phyloP scores from a whole-genome alignment of 1,140 invertebrate species.

The Polypedilum vanderplanki region DNA sequence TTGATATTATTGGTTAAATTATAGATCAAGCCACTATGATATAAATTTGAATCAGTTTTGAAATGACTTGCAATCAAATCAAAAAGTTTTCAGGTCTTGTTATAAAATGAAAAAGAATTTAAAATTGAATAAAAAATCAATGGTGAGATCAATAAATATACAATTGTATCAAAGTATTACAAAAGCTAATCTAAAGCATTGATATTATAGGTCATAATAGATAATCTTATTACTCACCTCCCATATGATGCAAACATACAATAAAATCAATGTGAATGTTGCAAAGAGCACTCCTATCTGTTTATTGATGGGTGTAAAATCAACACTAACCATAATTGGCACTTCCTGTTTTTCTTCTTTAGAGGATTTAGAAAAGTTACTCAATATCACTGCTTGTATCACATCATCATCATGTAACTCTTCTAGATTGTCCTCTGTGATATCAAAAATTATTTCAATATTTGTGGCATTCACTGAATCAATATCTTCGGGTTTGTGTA shows the following conservation, averaged over 20 bases:
- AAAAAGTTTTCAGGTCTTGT: too few species aligned
- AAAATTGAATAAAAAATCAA: too few species aligned
- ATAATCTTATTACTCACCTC: conserved; percentile 54
- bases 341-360: conserved; percentile 37
- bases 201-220: too few species aligned
- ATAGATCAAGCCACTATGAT: too few species aligned
- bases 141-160: too few species aligned
- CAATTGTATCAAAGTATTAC: too few species aligned
- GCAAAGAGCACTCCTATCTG: conserved; percentile 66
- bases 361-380: conserved; percentile 24
- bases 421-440: conserved; percentile 1
- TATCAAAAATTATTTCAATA: background rate
- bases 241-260: conserved; percentile 83
- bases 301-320: conserved; percentile 55
- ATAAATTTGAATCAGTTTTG: too few species aligned
- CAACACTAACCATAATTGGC: conserved; percentile 56
- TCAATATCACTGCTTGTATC: background rate
- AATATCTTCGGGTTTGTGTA: conserved; percentile 36
- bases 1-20: too few species aligned
- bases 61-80: too few species aligned
- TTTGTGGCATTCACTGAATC: conserved; percentile 4
- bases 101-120: too few species aligned
- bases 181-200: too few species aligned
- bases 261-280: conserved; percentile 58
- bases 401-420: conserved; percentile 36